Evolutionary conservation across 2,797 vertebrate species (phyloP).

Genomic region (Silurus lanzhouensis): DNA sequence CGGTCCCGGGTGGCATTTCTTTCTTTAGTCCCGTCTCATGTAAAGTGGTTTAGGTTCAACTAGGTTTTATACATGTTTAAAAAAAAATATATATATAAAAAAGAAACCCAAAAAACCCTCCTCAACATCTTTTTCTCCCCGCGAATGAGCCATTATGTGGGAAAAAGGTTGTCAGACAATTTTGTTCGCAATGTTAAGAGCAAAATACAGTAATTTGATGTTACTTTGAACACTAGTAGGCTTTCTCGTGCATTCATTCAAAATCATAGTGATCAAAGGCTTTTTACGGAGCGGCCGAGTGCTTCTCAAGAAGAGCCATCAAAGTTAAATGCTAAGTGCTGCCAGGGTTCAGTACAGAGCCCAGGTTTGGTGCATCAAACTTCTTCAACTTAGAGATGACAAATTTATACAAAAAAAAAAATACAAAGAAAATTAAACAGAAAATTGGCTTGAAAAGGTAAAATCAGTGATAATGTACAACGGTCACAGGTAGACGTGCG

Average conservation of each 20-base stretch:
- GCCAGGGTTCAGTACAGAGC: constrained; percentile 36
- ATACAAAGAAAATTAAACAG: background rate
- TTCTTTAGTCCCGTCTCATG: constrained; percentile 16
- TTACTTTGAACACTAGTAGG: constrained; percentile 47
- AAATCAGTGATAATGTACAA: constrained; percentile 7
- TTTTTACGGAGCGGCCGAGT: constrained; percentile 36
- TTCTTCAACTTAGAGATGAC: constrained; percentile 33
- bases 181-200: constrained; percentile 42
- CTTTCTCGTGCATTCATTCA: constrained; percentile 41
- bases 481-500: background rate
- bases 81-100: background rate
- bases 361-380: constrained; percentile 37
- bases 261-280: constrained; percentile 49
- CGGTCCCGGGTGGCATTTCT: constrained; percentile 8
- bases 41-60: constrained; percentile 28
- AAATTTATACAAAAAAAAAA: constrained; percentile 1
- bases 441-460: constrained; percentile 22
- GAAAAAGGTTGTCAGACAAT: constrained; percentile 46
- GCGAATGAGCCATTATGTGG: constrained; percentile 38
- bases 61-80: constrained; percentile 19
- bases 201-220: constrained; percentile 50
- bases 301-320: constrained; percentile 44
- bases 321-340: constrained; percentile 47
- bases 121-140: constrained; percentile 6
- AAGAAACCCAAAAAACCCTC: too few relatives aligned